Evolutionary conservation across 1,140 invertebrate species (phyloP).

Genomic region (Phymorhynchus buccinoides): DNA sequence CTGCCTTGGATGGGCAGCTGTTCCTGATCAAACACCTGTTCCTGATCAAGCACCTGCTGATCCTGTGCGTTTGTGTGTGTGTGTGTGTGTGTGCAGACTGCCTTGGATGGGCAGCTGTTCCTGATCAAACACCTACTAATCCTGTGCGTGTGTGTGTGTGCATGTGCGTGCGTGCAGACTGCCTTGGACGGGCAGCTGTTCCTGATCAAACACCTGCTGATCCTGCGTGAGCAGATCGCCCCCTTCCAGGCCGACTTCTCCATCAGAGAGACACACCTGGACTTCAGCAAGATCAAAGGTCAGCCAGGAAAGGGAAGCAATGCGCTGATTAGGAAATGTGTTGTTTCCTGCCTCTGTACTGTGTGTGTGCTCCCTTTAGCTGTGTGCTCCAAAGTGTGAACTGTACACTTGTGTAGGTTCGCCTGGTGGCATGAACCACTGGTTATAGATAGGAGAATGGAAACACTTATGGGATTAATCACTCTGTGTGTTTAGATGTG

Average conservation of each 20-base stretch:
- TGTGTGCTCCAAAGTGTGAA: too few relatives aligned
- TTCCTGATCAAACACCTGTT: slow-evolving; percentile 99
- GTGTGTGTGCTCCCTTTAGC: too few relatives aligned
- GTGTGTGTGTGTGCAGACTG: too few relatives aligned
- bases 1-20: slow-evolving; percentile 88
- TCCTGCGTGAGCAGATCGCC: slow-evolving; percentile 96
- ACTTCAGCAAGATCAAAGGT: slow-evolving; percentile 82
- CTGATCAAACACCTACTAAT: not conserved
- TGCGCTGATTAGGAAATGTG: not conserved
- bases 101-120: too few relatives aligned
- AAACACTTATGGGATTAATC: too few relatives aligned
- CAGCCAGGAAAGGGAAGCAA: slow-evolving; percentile 20
- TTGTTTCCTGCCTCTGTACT: slow-evolving; percentile 26
- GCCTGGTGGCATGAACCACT: too few relatives aligned
- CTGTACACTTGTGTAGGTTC: too few relatives aligned
- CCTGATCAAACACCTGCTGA: slow-evolving; percentile 97
- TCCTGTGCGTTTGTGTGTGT: too few relatives aligned
- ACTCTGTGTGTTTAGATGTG: too few relatives aligned
- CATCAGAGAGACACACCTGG: slow-evolving; percentile 90
- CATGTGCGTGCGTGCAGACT: not conserved
- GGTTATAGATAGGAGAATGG: too few relatives aligned
- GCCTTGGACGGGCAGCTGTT: slow-evolving; percentile 94
- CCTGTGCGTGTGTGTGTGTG: too few relatives aligned
- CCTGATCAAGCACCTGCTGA: too few relatives aligned
- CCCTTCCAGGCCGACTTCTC: slow-evolving; percentile 98